Conservation (phyloP, 2,113 vertebrate species). For the Clarias gariepinus region DNA sequence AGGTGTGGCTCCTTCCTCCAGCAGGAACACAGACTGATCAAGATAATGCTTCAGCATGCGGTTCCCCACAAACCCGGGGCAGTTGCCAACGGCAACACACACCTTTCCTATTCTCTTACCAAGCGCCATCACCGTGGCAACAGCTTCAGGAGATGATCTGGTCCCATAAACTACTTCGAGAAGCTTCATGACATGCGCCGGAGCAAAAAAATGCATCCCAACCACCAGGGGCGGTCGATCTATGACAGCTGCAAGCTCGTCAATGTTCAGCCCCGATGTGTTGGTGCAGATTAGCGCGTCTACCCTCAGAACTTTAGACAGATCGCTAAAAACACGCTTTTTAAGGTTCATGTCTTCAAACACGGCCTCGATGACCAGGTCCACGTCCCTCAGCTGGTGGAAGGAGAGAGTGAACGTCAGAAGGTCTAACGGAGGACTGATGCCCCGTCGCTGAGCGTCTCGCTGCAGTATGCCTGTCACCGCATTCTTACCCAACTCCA, state of each 20-base stretch:
- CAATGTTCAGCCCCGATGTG: slow-evolving; percentile 83
- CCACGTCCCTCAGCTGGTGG: slow-evolving; percentile 68
- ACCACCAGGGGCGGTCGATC: slow-evolving; percentile 78
- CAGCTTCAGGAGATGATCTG: slow-evolving; percentile 75
- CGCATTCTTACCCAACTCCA: slow-evolving; percentile 72
- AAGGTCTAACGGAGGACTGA: slow-evolving; percentile 51
- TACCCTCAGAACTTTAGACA: slow-evolving; percentile 79
- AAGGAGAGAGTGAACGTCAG: slow-evolving; percentile 75
- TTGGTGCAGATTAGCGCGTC: slow-evolving; percentile 82
- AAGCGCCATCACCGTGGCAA: slow-evolving; percentile 84
- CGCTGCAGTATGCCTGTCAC: slow-evolving; percentile 75
- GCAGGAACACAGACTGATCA: slow-evolving; percentile 78
- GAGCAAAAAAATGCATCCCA: slow-evolving; percentile 91
- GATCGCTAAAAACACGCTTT: slow-evolving; percentile 79
- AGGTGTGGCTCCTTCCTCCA: slow-evolving; percentile 89
- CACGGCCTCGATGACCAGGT: slow-evolving; percentile 90
- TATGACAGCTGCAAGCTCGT: slow-evolving; percentile 81
- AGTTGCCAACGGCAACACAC: slow-evolving; percentile 88
- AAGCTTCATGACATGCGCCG: slow-evolving; percentile 88
- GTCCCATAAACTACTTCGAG: slow-evolving; percentile 83
- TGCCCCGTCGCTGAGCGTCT: slow-evolving; percentile 69
- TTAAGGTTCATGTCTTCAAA: slow-evolving; percentile 89
- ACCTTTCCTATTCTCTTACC: slow-evolving; percentile 82
- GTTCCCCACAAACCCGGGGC: slow-evolving; percentile 88
- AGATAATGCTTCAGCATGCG: slow-evolving; percentile 78